phyloP scores from a whole-genome alignment of 2,113 vertebrate species.

The Tursiops truncatus region DNA sequence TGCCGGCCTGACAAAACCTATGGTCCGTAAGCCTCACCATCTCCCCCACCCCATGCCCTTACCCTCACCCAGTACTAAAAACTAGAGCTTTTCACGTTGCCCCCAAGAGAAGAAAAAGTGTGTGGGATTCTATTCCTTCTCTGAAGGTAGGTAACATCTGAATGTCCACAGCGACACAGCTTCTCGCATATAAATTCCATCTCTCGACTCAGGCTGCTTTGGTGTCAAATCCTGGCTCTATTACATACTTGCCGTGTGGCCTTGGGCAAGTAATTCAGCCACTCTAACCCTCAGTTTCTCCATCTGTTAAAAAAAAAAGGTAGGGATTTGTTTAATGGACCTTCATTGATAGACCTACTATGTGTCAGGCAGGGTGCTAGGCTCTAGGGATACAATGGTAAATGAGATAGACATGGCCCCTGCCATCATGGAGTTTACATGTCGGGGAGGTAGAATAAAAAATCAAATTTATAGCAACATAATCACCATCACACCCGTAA shows the following conservation, averaged over 20 bases:
- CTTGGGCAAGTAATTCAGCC: not conserved
- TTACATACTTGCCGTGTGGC: not conserved
- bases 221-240: not conserved
- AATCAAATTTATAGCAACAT: too few species aligned
- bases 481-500: not conserved
- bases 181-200: not conserved
- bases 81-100: not conserved
- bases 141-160: not conserved
- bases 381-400: not conserved
- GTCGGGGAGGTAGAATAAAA: not conserved
- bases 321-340: not conserved
- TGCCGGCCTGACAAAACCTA: not conserved
- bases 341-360: not conserved
- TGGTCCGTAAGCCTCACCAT: not conserved
- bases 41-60: too few species aligned
- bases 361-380: not conserved
- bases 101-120: not conserved
- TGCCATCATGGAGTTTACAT: not conserved
- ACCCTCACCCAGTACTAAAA: not conserved
- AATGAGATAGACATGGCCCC: not conserved
- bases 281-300: not conserved
- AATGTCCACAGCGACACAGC: not conserved
- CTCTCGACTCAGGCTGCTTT: not conserved
- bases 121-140: not conserved
- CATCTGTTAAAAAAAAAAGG: not conserved